Evolutionary conservation across 2,113 vertebrate species (phyloP).

Genomic region (Fulmarus glacialis): DNA sequence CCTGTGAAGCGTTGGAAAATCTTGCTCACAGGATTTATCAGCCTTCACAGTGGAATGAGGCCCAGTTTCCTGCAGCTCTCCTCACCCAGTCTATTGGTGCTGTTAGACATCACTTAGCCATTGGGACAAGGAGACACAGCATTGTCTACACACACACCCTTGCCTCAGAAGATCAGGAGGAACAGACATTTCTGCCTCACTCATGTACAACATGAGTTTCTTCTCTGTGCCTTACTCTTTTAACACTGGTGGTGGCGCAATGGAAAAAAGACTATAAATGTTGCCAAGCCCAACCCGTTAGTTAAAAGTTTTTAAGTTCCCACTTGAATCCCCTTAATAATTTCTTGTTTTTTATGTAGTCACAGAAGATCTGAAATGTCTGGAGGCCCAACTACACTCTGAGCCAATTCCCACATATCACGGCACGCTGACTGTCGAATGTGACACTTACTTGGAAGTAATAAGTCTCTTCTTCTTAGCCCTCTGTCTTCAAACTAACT

Average conservation of each 20-base stretch:
- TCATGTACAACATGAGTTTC: not conserved
- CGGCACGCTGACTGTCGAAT: rapidly evolving
- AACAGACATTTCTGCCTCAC: not conserved
- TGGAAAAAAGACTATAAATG: not conserved
- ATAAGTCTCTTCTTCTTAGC: not conserved
- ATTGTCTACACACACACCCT: not conserved
- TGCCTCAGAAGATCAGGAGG: not conserved
- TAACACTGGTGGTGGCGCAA: not conserved
- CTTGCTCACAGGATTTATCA: not conserved
- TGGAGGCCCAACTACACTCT: not conserved
- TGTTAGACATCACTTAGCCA: not conserved
- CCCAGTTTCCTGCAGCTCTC: not conserved
- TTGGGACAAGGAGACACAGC: not conserved
- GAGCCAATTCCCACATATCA: not conserved
- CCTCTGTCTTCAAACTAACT: not conserved
- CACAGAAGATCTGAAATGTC: not conserved
- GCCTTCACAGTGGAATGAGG: not conserved
- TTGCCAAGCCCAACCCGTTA: rapidly evolving
- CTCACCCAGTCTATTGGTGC: not conserved
- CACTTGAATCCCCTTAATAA: not conserved
- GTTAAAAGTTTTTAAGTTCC: not conserved
- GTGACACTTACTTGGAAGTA: not conserved
- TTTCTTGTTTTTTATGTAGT: not conserved
- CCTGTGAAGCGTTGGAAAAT: not conserved
- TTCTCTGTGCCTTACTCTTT: not conserved